phyloP scores from a whole-genome alignment of 2,888 invertebrate genomes.

The Schrankia costaestrigalis region DNA sequence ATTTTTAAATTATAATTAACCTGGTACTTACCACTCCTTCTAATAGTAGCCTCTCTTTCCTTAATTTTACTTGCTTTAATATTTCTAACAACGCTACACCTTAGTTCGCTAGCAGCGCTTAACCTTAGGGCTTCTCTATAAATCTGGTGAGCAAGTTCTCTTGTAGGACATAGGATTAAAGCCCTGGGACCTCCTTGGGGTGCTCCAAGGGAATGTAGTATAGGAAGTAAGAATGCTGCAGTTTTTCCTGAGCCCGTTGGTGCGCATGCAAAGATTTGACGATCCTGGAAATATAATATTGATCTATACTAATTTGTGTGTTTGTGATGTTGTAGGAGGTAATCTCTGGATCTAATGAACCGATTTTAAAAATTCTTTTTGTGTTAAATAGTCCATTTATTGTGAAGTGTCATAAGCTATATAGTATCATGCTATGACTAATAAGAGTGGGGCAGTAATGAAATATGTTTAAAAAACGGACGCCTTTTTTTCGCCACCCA shows the following conservation, averaged over 20 bases:
- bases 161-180: slow-evolving; percentile 93
- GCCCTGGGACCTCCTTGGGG: slow-evolving; percentile 91
- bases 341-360: no score
- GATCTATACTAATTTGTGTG: no score
- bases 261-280: slow-evolving; percentile 95
- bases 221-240: slow-evolving; percentile 94
- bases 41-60: slow-evolving; percentile 86
- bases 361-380: no score
- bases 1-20: no score
- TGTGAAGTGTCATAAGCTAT: no score
- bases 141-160: slow-evolving; percentile 96
- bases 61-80: slow-evolving; percentile 86
- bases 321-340: no score
- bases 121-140: slow-evolving; percentile 88
- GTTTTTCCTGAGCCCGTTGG: slow-evolving; percentile 99
- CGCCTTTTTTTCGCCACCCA: no score
- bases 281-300: slow-evolving; percentile 68
- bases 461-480: no score
- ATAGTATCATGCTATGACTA: no score
- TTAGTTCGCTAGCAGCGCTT: slow-evolving; percentile 86
- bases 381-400: no score
- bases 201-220: slow-evolving; percentile 87
- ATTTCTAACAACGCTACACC: slow-evolving; percentile 90
- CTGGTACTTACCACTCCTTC: slow-evolving; percentile 86
- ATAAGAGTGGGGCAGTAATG: no score